Percentiles rank a stretch among this genome's conserved stretches.
Conservation (phyloP, 2,113 vertebrate species). For the Anthoscopus minutus region DNA sequence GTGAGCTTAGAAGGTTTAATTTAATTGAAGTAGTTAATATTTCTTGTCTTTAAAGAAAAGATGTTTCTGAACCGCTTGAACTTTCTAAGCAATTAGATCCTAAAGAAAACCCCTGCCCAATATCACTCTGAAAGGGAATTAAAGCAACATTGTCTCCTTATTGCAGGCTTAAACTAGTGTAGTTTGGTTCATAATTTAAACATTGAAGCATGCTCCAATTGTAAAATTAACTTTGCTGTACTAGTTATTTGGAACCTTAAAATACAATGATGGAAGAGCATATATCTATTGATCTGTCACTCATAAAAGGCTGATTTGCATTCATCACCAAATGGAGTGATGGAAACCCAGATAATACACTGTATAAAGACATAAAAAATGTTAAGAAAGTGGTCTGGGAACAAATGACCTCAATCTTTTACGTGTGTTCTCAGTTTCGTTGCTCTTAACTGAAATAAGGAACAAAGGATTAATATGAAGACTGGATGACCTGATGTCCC, state of each 20-base stretch:
- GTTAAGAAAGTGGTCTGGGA: not conserved
- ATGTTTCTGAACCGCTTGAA: not conserved
- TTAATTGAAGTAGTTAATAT: not conserved
- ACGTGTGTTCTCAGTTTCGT: not conserved
- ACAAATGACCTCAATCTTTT: not conserved
- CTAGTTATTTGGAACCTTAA: not conserved
- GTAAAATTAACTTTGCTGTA: not conserved
- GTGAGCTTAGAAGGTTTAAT: conserved; percentile 2
- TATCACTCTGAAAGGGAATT: not conserved
- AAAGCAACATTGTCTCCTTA: not conserved
- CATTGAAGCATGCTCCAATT: not conserved
- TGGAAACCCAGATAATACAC: not conserved
- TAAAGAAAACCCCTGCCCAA: not conserved
- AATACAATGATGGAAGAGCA: not conserved
- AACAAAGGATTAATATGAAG: conserved; percentile 21
- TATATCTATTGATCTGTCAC: not conserved
- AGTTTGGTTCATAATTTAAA: not conserved
- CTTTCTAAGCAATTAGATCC: not conserved
- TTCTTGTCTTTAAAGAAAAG: not conserved
- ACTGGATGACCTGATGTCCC: not conserved
- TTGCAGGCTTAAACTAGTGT: not conserved
- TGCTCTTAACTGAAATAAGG: not conserved
- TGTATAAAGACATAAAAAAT: not conserved
- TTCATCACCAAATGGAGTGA: not conserved
- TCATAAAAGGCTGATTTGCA: not conserved